Evolutionary conservation across 2,113 vertebrate species (phyloP), one percentile per base, ranked within the genome.

Genomic region (Thryonomys swinderianus): DNA sequence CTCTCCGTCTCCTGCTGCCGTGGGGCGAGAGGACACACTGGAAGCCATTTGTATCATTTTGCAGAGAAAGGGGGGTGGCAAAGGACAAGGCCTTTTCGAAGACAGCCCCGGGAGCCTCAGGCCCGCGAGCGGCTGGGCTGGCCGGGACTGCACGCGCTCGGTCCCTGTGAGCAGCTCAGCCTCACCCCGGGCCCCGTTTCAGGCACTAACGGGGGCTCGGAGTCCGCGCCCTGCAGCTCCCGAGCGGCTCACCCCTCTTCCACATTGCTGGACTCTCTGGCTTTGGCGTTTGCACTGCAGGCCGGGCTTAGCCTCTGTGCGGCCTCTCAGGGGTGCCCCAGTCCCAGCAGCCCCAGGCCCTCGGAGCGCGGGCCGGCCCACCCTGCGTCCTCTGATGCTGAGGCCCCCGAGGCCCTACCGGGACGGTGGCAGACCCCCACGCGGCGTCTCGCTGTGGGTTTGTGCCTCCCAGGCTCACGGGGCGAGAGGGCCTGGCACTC

Each of bases 1-100:
- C 93, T 89, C 95, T 93, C 87, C 66, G 90, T 66, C 94, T 88
- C 81, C 79, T 7, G 78, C 87, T 92, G 64, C 62, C 37, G 23
- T 74, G 82, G 79, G 61, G 95, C 94, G 88, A 92, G 95, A 94
- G 81, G 88, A 93, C 87, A 86, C 89, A 78, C 71, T 34, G 32
- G 88, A 94, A 96, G 62, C 71, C 85, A 91, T 93, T 97, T 93
- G 88, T 96, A 90, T 88, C 80, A 92, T 96, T 97, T 97, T 95
- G 79, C 88, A 95, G 90, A 96, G 88, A 90, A 92, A 89, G 94
- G 95, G 94, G 94, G 92, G 85, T 83, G 88, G 81, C 30, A 61
- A 93, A 92, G 85, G 81, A 48, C 5, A 57, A 94, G 85, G 91
- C 62, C 83, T 91, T 96, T 85, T 96, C 73, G 95, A 95, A 96